These are phyloP conservation scores for Planiliza haematocheilus DNA, from an alignment of 2,113 vertebrate species.

Conservation along the genomic window DNA sequence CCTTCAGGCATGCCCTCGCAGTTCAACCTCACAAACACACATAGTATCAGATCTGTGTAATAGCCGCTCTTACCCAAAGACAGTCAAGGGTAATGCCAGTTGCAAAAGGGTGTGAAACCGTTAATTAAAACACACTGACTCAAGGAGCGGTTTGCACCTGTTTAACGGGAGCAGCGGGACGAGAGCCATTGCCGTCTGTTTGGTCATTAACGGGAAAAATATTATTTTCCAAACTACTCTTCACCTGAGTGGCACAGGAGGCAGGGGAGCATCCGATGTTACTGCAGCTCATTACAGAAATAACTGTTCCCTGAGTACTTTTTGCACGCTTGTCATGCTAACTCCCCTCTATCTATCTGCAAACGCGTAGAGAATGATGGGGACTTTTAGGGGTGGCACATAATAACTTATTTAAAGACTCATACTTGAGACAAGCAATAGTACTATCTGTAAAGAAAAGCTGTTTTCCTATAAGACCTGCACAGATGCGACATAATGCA, in stretches of 20 bases:
- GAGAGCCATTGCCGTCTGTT: slow-evolving; percentile 10
- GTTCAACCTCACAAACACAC: slow-evolving; percentile 10
- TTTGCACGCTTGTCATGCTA: slow-evolving; percentile 11
- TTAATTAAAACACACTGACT: slow-evolving; percentile 62
- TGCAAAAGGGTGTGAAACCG: slow-evolving; percentile 34
- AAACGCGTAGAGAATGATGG: background rate
- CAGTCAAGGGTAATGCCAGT: slow-evolving; percentile 30
- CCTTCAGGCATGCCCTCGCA: too few species aligned
- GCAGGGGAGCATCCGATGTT: slow-evolving; percentile 14
- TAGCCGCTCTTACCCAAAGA: slow-evolving; percentile 1
- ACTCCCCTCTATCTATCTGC: background rate
- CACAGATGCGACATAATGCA: slow-evolving; percentile 31
- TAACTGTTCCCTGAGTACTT: slow-evolving; percentile 10
- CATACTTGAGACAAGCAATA: slow-evolving; percentile 26
- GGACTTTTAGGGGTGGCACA: background rate
- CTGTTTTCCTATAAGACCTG: slow-evolving; percentile 20
- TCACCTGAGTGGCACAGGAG: slow-evolving; percentile 20
- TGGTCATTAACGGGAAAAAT: slow-evolving; percentile 28
- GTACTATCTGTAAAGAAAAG: slow-evolving; percentile 15
- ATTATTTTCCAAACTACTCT: slow-evolving; percentile 28
- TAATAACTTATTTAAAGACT: slow-evolving; percentile 25
- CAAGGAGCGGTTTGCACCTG: slow-evolving; percentile 51
- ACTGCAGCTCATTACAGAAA: slow-evolving; percentile 30
- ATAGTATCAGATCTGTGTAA: slow-evolving; percentile 1
- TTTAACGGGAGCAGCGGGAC: slow-evolving; percentile 56